A percentile compares a stretch with the other conserved stretches of the same genome.
These are phyloP conservation scores for Steromphala cineraria DNA, from an alignment of 2,888 invertebrate genomes.

Conservation along the genomic window DNA sequence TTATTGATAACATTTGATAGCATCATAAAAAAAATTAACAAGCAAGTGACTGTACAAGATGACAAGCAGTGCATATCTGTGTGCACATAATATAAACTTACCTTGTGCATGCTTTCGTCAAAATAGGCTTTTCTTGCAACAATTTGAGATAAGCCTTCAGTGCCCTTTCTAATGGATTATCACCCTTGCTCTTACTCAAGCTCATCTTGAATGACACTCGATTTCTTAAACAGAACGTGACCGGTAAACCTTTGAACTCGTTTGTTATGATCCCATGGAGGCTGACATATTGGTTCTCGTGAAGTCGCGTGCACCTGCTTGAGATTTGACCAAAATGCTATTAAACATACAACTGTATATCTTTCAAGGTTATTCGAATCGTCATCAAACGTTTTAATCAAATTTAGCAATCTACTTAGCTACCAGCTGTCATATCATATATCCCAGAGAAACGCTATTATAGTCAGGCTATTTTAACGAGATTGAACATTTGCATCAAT, in stretches of 20 bases:
- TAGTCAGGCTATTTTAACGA: too few species aligned
- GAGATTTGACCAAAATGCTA: constrained; percentile 1
- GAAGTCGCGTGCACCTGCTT: constrained; percentile 21
- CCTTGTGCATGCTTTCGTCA: constrained; percentile 66
- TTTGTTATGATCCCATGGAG: constrained; percentile 30
- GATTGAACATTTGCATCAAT: too few species aligned
- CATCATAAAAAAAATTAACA: too few species aligned
- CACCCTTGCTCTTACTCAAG: constrained; percentile 53
- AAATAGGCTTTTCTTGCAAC: constrained; percentile 54
- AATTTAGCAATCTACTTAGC: too few species aligned
- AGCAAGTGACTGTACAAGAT: too few species aligned
- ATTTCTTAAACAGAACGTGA: background rate
- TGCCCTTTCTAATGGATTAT: constrained; percentile 48
- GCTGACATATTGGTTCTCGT: constrained; percentile 53
- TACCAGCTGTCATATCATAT: too few species aligned
- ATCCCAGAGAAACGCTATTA: too few species aligned
- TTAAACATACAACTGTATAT: constrained; percentile 14
- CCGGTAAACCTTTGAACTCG: background rate
- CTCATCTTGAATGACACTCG: constrained; percentile 47
- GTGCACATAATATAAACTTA: constrained; percentile 19
- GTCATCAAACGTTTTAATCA: too few species aligned
- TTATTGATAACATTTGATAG: too few species aligned
- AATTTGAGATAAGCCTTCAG: constrained; percentile 52
- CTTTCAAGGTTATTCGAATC: too few species aligned
- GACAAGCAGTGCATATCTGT: too few species aligned